Evolutionary conservation across 1,140 invertebrate genomes (phyloP).

Genomic region (Lasioglossum baleicum): DNA sequence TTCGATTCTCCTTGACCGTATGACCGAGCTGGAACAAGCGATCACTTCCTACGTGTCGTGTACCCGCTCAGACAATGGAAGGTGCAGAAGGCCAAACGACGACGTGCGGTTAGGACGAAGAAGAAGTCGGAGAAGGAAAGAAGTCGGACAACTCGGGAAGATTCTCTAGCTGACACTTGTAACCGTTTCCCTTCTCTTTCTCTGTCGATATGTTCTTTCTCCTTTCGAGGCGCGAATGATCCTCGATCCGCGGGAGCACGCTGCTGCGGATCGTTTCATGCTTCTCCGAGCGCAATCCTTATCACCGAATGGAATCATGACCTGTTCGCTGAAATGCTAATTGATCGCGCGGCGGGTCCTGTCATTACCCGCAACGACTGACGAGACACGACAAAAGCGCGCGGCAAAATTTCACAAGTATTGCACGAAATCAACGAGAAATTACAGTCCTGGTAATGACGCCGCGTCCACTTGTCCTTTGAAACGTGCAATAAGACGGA

Average conservation of each 20-base stretch:
- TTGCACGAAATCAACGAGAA: not conserved
- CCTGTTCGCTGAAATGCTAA: slow-evolving; percentile 34
- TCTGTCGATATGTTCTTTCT: not conserved
- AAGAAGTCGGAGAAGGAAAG: slow-evolving; percentile 6
- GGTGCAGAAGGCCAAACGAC: slow-evolving; percentile 22
- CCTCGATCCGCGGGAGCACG: not conserved
- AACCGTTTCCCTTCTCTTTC: not conserved
- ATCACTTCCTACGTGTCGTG: slow-evolving; percentile 33
- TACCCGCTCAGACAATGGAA: slow-evolving; percentile 26
- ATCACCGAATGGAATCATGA: not conserved
- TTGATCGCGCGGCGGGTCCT: slow-evolving; percentile 9
- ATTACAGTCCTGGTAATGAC: slow-evolving; percentile 50
- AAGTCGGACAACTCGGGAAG: not conserved
- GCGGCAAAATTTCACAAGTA: slow-evolving; percentile 39
- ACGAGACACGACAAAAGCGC: slow-evolving; percentile 37
- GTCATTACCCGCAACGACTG: slow-evolving; percentile 4
- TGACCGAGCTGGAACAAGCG: slow-evolving; percentile 41
- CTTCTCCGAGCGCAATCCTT: slow-evolving; percentile 11
- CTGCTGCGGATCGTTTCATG: not conserved
- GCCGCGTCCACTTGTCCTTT: slow-evolving; percentile 21
- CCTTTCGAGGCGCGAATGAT: not conserved
- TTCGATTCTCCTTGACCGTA: slow-evolving; percentile 47
- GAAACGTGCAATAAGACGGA: slow-evolving; percentile 47
- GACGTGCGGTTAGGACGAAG: not conserved
- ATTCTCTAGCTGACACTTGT: not conserved